These are phyloP conservation scores for Tipula unca DNA, from an alignment of 2,888 invertebrate genomes.

Conservation along the genomic window DNA sequence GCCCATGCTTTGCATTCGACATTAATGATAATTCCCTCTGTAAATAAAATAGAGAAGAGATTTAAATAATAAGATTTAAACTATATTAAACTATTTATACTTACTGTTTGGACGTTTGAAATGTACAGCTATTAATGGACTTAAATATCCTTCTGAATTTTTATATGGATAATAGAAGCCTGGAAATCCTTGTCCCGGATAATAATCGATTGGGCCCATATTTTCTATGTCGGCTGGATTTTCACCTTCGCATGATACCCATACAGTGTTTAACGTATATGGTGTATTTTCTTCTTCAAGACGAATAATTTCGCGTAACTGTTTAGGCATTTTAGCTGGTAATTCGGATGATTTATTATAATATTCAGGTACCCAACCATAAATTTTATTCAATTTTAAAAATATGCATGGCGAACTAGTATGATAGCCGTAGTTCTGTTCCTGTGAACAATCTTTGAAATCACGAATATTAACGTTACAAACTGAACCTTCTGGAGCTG, in stretches of 20 bases:
- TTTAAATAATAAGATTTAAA: too few relatives aligned
- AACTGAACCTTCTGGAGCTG: conserved; percentile 61
- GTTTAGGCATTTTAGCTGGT: conserved; percentile 65
- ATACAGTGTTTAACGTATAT: conserved; percentile 63
- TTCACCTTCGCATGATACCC: conserved; percentile 91
- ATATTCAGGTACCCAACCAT: conserved; percentile 77
- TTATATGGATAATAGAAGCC: conserved; percentile 85
- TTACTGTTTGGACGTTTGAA: conserved; percentile 74
- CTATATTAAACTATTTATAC: conserved; percentile 48
- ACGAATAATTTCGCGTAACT: conserved; percentile 59
- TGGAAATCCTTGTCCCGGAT: conserved; percentile 75
- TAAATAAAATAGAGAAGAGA: conserved; percentile 26
- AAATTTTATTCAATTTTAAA: conserved; percentile 92
- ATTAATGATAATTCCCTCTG: conserved; percentile 51
- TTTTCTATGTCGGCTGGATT: conserved; percentile 88
- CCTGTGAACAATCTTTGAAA: conserved; percentile 72
- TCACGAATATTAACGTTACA: conserved; percentile 79
- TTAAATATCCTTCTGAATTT: conserved; percentile 78
- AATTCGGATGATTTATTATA: conserved; percentile 63
- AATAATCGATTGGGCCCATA: conserved; percentile 74
- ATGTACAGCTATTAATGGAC: conserved; percentile 80
- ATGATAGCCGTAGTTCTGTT: conserved; percentile 81
- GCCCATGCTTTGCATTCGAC: conserved; percentile 67
- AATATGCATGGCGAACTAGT: conserved; percentile 90
- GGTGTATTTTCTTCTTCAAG: conserved; percentile 42